These are phyloP conservation scores for Agapostemon virescens DNA, from an alignment of 2,888 invertebrate species.

Conservation along the genomic window DNA sequence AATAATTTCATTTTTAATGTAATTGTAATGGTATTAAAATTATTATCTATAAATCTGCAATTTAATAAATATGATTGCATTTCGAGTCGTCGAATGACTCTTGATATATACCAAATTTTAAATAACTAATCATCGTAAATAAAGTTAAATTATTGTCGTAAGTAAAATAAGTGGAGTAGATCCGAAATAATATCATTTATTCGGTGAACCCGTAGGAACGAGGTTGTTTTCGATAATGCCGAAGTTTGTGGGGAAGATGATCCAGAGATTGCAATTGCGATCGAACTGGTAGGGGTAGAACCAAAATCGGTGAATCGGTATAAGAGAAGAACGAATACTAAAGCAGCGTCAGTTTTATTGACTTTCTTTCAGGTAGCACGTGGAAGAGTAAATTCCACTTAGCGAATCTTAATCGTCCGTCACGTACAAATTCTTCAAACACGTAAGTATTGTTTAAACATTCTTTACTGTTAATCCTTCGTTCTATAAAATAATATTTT, in stretches of 20 bases:
- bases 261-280: conserved; percentile 30
- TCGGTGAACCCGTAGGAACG: background rate
- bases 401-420: conserved; percentile 51
- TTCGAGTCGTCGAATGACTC: no score
- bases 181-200: background rate
- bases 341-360: conserved; percentile 79
- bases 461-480: conserved; percentile 7
- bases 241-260: conserved; percentile 27
- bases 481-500: background rate
- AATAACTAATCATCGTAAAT: no score
- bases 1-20: no score
- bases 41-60: no score
- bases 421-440: conserved; percentile 39
- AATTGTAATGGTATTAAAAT: no score
- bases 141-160: no score
- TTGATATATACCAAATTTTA: no score
- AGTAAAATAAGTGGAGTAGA: no score
- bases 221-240: background rate
- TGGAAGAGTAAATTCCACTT: conserved; percentile 56
- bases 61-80: no score
- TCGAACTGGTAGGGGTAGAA: conserved; percentile 52
- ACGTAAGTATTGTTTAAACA: conserved; percentile 37
- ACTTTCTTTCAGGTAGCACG: conserved; percentile 77
- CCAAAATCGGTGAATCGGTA: conserved; percentile 68
- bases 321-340: conserved; percentile 79